Base-by-base conservation (phyloP, 2,888 invertebrate genomes). In the Agrypnus murinus region DNA sequence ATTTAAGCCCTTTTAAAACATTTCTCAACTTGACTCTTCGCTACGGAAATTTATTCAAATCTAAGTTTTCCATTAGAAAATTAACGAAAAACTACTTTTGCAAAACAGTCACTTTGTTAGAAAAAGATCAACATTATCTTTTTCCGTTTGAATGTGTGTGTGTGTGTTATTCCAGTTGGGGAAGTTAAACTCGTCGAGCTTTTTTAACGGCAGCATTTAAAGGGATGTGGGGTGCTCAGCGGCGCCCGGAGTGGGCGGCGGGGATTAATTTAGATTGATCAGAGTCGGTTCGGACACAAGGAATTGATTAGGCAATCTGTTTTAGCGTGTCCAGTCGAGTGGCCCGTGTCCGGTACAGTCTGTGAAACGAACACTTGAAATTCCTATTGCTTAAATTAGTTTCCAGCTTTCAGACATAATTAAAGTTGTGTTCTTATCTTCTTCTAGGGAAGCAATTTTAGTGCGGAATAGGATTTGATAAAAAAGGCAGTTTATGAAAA, bases 291-390 rank as follows among this genome's bases (percentile, higher is more conserved):
- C 81, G 85, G 85, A 86, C 86, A 85, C 85, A 84, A 85, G 84
- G 86, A 86, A 86, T 86, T 86, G 86, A 86, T 86, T 86, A 86
- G 86, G 85, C 86, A 86, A 86, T 86, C 85, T 86, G 86, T 86
- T 86, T 85, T 84, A 84, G 83, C 84, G 85, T 85, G 86, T 86
- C 85, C 86, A 84, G 80, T 85, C 85, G 84, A 85, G 84, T 85
- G 83, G 83, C 79, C 84, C 78, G 78, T 82, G 84, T 83, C 82
- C 84, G 82, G 84, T 81, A 81, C 83, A 83, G 62, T 65, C 69
- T 40, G 69, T 55, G 67, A 34, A 50, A 65, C 43, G 57, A 60
- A 43, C 46, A 46, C 65, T 60, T 40, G 53, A 70, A 70, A 65
- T 59, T 60, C 65, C 65, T 65, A 38, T 55, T 48, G 60, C 55